A percentile compares a stretch with the other conserved stretches of the same genome.
These are phyloP conservation scores for Sylvietta virens DNA, from an alignment of 2,113 vertebrate genomes.

Conservation along the genomic window DNA sequence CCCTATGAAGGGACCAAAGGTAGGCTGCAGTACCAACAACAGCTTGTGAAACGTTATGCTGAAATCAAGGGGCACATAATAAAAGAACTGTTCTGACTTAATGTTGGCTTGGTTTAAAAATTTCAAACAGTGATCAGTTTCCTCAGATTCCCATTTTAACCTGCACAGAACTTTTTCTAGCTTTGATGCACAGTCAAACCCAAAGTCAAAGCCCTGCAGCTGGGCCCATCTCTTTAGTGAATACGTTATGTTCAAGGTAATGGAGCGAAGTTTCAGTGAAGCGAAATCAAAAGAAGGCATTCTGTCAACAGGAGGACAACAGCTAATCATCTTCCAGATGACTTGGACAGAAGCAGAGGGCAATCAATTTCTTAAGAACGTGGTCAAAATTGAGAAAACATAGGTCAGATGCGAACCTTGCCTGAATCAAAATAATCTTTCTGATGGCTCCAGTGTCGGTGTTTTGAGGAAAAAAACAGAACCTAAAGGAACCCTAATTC, in stretches of 20 bases:
- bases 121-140: not conserved
- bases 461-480: not conserved
- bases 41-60: not conserved
- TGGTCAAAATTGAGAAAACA: not conserved
- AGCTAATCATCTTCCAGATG: not conserved
- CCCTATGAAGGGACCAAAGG: not conserved
- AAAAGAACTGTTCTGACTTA: not conserved
- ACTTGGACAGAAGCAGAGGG: not conserved
- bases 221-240: not conserved
- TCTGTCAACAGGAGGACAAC: not conserved
- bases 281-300: not conserved
- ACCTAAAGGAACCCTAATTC: not conserved
- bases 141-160: not conserved
- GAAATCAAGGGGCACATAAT: not conserved
- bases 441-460: rapidly evolving
- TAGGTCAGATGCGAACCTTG: not conserved
- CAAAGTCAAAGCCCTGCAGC: not conserved
- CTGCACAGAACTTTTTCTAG: not conserved
- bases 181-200: not conserved
- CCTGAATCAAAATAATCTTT: not conserved
- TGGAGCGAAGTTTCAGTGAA: not conserved
- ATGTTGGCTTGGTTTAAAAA: not conserved
- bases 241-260: not conserved
- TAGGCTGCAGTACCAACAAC: not conserved
- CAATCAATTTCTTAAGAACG: not conserved